Percentiles rank a stretch among this genome's conserved stretches.
Evolutionary conservation across 2,797 vertebrate genomes (phyloP).

Genomic region (Alauda arvensis): DNA sequence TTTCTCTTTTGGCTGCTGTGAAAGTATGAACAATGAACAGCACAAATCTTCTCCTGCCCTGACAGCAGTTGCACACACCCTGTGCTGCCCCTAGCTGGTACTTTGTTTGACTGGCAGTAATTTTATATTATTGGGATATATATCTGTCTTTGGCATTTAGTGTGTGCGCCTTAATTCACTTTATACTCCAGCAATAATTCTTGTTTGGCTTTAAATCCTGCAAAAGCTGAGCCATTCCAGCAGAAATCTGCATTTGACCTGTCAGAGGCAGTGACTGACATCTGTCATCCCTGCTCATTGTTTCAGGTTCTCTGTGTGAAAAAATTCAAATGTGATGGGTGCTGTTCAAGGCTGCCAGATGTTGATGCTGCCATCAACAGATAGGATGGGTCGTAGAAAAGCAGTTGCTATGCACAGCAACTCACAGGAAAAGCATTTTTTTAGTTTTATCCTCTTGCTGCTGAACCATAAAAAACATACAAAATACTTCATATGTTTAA

Average conservation of each 20-base stretch:
- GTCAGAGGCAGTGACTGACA: conserved; percentile 34
- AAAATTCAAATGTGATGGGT: conserved; percentile 28
- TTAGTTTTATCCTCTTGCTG: not conserved
- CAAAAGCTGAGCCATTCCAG: not conserved
- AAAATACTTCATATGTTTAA: not conserved
- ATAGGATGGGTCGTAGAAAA: not conserved
- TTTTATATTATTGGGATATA: not conserved
- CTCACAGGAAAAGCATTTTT: not conserved
- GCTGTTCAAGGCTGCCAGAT: conserved; percentile 16
- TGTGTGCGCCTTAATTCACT: not conserved
- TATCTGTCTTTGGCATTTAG: not conserved
- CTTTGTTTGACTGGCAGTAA: not conserved
- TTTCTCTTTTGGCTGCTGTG: not conserved
- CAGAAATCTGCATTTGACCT: conserved; percentile 29
- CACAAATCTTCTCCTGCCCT: not conserved
- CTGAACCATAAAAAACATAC: not conserved
- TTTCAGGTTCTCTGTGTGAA: not conserved
- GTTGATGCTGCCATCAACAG: not conserved
- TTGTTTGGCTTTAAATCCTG: not conserved
- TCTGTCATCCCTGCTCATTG: conserved; percentile 17
- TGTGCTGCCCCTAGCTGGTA: not conserved
- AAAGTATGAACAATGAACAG: not conserved
- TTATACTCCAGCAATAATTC: conserved; percentile 26
- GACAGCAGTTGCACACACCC: not conserved
- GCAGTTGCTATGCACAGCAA: not conserved